Percentiles rank a stretch among this genome's conserved stretches.
These are phyloP conservation scores for Erebia epiphron DNA, from an alignment of 2,888 invertebrate species.

Conservation along the genomic window DNA sequence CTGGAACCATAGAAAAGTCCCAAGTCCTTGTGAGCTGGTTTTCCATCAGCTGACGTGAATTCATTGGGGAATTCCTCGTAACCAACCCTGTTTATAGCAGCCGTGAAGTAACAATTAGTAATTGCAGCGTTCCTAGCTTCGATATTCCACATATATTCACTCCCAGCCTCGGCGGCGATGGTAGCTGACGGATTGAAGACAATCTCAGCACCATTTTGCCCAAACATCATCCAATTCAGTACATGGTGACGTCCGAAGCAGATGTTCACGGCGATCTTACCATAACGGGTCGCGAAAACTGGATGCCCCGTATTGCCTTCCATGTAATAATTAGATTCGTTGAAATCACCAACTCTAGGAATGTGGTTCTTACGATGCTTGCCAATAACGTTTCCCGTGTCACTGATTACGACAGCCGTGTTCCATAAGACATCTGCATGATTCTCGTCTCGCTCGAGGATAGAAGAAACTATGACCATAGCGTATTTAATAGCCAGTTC, in stretches of 20 bases:
- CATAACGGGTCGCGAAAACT: slow-evolving; percentile 94
- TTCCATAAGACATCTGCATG: slow-evolving; percentile 97
- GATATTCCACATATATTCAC: slow-evolving; percentile 97
- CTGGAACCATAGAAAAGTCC: slow-evolving; percentile 99
- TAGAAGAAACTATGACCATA: slow-evolving; percentile 98
- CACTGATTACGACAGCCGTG: slow-evolving; percentile 96
- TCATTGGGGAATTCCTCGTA: slow-evolving; percentile 89
- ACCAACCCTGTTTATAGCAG: slow-evolving; percentile 97
- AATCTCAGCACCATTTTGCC: slow-evolving; percentile 98
- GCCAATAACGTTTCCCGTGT: slow-evolving; percentile 94
- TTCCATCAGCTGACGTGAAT: slow-evolving; percentile 84
- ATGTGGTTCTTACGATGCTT: slow-evolving; percentile 99
- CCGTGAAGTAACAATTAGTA: slow-evolving; percentile 97
- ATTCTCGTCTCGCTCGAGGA: slow-evolving; percentile 94
- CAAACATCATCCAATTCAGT: slow-evolving; percentile 99
- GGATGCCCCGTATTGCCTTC: slow-evolving; percentile 98
- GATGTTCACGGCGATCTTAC: slow-evolving; percentile 96
- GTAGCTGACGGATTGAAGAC: slow-evolving; percentile 99
- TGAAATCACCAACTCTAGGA: slow-evolving; percentile 98
- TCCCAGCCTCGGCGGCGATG: slow-evolving; percentile 85
- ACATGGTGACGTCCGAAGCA: slow-evolving; percentile 99
- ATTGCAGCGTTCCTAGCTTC: slow-evolving; percentile 98
- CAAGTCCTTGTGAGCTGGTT: slow-evolving; percentile 90
- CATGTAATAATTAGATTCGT: slow-evolving; percentile 98
- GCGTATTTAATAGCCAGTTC: slow-evolving; percentile 91